Evolutionary conservation across 2,888 invertebrate species (phyloP), one percentile per base, ranked within the genome.

Genomic region (Agapostemon virescens): DNA sequence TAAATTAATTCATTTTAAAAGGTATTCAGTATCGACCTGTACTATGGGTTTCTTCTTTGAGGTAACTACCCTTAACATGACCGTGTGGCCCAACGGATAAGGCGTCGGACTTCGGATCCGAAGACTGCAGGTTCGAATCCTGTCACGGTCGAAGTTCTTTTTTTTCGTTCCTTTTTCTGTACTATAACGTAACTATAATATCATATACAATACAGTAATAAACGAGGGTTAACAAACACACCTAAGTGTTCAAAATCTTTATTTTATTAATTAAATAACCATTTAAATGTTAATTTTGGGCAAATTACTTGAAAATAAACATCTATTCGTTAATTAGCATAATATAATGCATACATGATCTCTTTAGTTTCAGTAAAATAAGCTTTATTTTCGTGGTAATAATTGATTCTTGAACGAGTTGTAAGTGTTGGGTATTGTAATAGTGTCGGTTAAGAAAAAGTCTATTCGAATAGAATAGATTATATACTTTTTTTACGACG

Each of bases 11-110:
- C 11, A n/a, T 36, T 70, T 70, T 69, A 45, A 70, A 45, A 30
- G 49, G 9, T 33, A 55, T 79, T 79, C 1, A 40, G 66, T 26
- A 23, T 58, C 0, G 11, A 7, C 36, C 2, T 26, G 23, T 40
- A 67, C 26, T 1, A 38, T 33, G 67, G 64, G 58, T 67, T 45
- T 88, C 36, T 61, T 66, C 76, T 84, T 84, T 72, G 85, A 90
- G 90, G 88, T 87, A 83, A 58, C 86, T 78, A 88, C 90, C 90
- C 90, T 69, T 84, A 89, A 74, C 45, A 72, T n/a, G 82, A 76
- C 94, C 94, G 94, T 94, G 95, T 95, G 94, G 95, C 94, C 94
- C 94, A 95, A 95, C 94, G 94, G 95, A 95, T 94, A 95, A 95
- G 95, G 95, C 95, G 94, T 95, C 94, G 95, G 95, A 93, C 93